Conservation (phyloP, 2,888 invertebrate species). For the Nasonia oneida region DNA sequence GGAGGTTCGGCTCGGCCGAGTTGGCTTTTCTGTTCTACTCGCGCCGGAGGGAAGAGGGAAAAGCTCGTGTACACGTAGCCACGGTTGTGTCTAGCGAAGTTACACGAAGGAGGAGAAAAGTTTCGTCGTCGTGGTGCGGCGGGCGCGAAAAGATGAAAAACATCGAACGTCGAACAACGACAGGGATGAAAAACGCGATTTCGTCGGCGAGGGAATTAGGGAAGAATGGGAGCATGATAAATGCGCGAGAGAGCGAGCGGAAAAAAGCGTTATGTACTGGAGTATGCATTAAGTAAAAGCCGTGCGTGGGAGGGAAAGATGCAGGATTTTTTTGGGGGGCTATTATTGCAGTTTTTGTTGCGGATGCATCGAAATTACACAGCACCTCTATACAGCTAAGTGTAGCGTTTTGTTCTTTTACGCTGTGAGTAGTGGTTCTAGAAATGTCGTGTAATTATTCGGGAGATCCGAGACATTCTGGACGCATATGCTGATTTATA, state of each 20-base stretch:
- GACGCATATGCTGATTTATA: neutral
- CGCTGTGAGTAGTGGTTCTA: too few species aligned
- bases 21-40: neutral
- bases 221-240: slow-evolving; percentile 7
- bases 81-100: neutral
- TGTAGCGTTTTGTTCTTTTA: neutral
- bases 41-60: neutral
- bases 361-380: neutral
- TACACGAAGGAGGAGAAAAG: neutral
- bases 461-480: too few species aligned
- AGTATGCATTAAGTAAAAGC: neutral
- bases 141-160: neutral
- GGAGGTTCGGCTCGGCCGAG: slow-evolving; percentile 51
- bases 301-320: neutral
- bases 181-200: neutral
- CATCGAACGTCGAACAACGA: neutral
- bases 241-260: neutral
- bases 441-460: too few species aligned
- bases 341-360: neutral
- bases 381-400: neutral
- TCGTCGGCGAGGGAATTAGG: neutral
- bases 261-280: neutral
- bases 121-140: neutral
- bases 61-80: neutral
- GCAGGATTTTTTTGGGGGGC: neutral